phyloP scores from a whole-genome alignment of 2,888 invertebrate species.

The Eurois occulta region DNA sequence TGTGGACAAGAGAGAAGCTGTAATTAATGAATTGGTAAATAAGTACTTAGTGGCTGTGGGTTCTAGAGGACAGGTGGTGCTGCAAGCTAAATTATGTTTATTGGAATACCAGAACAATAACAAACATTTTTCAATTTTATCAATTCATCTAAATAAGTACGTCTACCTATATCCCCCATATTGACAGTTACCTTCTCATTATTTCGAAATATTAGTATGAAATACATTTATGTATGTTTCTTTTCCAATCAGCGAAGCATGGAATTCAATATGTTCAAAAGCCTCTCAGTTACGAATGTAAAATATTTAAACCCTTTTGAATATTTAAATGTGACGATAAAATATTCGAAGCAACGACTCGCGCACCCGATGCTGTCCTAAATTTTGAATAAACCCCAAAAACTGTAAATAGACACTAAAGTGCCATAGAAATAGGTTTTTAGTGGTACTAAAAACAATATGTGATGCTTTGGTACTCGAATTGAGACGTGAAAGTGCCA shows the following conservation, averaged over 20 bases:
- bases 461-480: conserved; percentile 32
- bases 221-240: background rate
- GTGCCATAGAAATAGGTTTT: conserved; percentile 57
- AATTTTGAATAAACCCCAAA: conserved; percentile 47
- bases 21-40: conserved; percentile 1
- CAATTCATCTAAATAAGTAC: background rate
- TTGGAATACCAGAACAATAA: background rate
- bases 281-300: background rate
- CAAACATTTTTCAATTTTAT: background rate
- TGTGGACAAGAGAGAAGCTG: conserved; percentile 14
- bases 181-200: background rate
- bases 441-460: conserved; percentile 50
- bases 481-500: conserved; percentile 45
- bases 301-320: background rate
- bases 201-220: background rate
- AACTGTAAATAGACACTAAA: conserved; percentile 40
- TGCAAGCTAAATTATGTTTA: background rate
- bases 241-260: background rate
- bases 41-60: background rate
- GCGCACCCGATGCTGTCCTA: conserved; percentile 3
- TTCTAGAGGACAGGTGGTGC: background rate
- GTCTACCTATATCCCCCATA: background rate
- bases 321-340: background rate
- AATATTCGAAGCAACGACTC: background rate
- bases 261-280: background rate